Base-by-base conservation (phyloP, 2,888 invertebrate species). In the Brachypalpus laphriformis region DNA sequence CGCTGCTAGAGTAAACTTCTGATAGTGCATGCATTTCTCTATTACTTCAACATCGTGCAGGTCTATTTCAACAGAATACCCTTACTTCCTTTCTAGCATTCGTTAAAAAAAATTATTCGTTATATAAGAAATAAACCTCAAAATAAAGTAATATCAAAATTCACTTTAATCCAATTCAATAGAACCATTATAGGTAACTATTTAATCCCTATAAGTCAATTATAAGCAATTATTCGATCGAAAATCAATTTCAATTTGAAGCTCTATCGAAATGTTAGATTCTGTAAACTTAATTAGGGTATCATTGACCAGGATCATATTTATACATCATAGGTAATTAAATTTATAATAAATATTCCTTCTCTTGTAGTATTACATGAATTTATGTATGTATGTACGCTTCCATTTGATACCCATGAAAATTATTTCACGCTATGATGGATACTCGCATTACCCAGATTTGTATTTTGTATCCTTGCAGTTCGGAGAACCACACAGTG, bases 221-320 rank as follows among this genome's bases (percentile, higher is more conserved):
- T 28, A 7, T 7, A 3, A 5, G 4, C 28, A 28, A n/a, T n/a
- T n/a, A n/a, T n/a, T n/a, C n/a, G n/a, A n/a, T n/a, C n/a, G n/a
- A n/a, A n/a, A n/a, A n/a, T n/a, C n/a, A n/a, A 37, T 22, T 22
- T 16, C 20, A 9, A 71, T 22, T 59, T 20, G 9, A 14, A 20
- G 22, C 11, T 16, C 18, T 22, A 37, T 14, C 11, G 31, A 57
- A 59, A 71, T 47, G 14, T 71, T 45, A 54, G 28, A 20, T 75
- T 57, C 47, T 37, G 57, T 66, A 57, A 47, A 68, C 37, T 49
- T 76, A 66, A 76, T 76, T 76, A 76, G 66, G 11, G 49, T 59
- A 49, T 68, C 49, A 59, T 51, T 68, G 40, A 51, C 49, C 49
- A 61, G 25, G 25, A 45, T 47, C n/a, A 8, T 40, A 16, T 37